Conservation (phyloP, 2,888 invertebrate species). For the Orthosia cruda region DNA sequence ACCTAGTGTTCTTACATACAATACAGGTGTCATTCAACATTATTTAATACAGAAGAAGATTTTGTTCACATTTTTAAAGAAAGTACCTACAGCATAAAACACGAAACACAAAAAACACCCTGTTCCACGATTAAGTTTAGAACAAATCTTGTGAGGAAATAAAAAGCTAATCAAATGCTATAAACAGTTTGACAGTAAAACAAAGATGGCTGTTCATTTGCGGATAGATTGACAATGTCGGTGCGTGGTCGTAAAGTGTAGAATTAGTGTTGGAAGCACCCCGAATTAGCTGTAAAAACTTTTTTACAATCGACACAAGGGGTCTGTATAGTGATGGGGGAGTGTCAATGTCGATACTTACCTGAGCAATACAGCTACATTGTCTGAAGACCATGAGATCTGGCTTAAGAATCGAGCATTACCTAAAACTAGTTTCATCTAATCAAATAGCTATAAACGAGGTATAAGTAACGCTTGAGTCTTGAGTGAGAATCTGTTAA, state of each 20-base stretch:
- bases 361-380: slow-evolving; percentile 3
- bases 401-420: too few species aligned
- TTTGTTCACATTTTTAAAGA: too few species aligned
- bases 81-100: neutral
- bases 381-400: neutral
- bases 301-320: slow-evolving; percentile 86
- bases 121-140: slow-evolving; percentile 31
- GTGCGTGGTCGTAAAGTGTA: slow-evolving; percentile 76
- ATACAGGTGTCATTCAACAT: too few species aligned
- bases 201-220: slow-evolving; percentile 83
- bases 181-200: slow-evolving; percentile 83
- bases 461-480: too few species aligned
- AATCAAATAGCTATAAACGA: too few species aligned
- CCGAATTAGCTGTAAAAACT: slow-evolving; percentile 90
- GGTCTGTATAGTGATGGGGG: slow-evolving; percentile 68
- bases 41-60: too few species aligned
- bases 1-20: too few species aligned
- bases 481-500: too few species aligned
- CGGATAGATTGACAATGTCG: slow-evolving; percentile 81
- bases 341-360: slow-evolving; percentile 23
- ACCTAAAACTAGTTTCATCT: too few species aligned
- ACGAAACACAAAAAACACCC: neutral
- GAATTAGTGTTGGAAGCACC: slow-evolving; percentile 71
- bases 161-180: slow-evolving; percentile 62
- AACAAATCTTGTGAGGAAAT: slow-evolving; percentile 57